Conservation (phyloP, 1,140 invertebrate genomes). For the Aphis craccivora region DNA sequence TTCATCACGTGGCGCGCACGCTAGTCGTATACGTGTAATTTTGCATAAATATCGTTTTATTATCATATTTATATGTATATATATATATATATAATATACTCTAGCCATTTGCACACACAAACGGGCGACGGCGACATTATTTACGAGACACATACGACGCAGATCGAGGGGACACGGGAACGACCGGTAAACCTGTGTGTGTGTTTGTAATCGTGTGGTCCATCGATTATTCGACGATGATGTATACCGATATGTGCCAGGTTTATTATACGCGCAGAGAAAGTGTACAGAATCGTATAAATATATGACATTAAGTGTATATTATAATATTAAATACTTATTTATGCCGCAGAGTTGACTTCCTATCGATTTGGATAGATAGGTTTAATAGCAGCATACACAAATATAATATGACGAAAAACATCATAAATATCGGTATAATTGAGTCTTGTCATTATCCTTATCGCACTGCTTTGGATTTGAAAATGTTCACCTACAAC, state of each 20-base stretch:
- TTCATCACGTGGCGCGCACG: constrained; percentile 9
- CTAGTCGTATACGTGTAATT: constrained; percentile 3
- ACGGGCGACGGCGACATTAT: neutral
- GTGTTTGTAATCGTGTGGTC: neutral
- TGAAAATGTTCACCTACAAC: too few species aligned
- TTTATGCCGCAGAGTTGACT: neutral
- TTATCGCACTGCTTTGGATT: too few species aligned
- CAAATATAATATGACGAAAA: too few species aligned
- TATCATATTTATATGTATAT: neutral
- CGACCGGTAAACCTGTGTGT: neutral
- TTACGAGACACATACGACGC: neutral
- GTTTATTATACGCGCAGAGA: neutral
- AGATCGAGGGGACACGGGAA: neutral
- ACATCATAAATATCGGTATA: too few species aligned
- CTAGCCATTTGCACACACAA: neutral
- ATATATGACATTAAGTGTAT: neutral
- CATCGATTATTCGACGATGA: constrained; percentile 11
- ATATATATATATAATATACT: neutral
- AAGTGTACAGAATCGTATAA: neutral
- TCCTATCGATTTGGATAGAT: too few species aligned
- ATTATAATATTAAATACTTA: neutral
- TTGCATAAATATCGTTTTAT: constrained; percentile 41
- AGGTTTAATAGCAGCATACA: too few species aligned
- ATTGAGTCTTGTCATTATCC: too few species aligned
- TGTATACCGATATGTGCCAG: neutral